A percentile compares a stretch with the other conserved stretches of the same genome.
Evolutionary conservation across 2,797 vertebrate species (phyloP).

Genomic region (Nyctalus aviator): DNA sequence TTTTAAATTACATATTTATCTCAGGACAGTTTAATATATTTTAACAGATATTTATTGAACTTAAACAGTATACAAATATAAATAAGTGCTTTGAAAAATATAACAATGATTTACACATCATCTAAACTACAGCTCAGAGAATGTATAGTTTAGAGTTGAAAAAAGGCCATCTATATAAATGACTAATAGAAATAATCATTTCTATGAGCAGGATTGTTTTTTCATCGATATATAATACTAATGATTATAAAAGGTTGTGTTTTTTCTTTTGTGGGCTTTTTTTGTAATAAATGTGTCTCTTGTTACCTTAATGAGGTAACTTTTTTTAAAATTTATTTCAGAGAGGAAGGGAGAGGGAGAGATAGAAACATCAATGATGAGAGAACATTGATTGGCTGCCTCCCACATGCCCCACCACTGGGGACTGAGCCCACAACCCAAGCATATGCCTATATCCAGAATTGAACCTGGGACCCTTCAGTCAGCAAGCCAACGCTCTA

Average conservation of each 20-base stretch:
- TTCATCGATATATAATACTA: neutral
- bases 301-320: no score
- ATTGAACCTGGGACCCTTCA: no score
- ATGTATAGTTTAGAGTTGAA: neutral
- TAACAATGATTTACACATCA: conserved; percentile 2
- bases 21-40: conserved; percentile 40
- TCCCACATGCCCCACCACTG: no score
- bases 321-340: no score
- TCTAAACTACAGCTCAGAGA: neutral
- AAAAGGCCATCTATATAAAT: neutral
- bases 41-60: conserved; percentile 49
- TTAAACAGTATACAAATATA: neutral
- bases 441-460: no score
- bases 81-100: conserved; percentile 48
- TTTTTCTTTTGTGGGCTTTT: conserved; percentile 6
- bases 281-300: no score
- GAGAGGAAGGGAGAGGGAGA: no score
- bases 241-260: neutral
- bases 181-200: conserved; percentile 27
- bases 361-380: no score
- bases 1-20: neutral
- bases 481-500: no score
- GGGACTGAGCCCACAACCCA: no score
- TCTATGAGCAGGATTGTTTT: conserved; percentile 34
- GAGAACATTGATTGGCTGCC: no score